A percentile compares a stretch with the other conserved stretches of the same genome.
Conservation (phyloP, 2,888 invertebrate species). For the Palloptera scutellata region DNA sequence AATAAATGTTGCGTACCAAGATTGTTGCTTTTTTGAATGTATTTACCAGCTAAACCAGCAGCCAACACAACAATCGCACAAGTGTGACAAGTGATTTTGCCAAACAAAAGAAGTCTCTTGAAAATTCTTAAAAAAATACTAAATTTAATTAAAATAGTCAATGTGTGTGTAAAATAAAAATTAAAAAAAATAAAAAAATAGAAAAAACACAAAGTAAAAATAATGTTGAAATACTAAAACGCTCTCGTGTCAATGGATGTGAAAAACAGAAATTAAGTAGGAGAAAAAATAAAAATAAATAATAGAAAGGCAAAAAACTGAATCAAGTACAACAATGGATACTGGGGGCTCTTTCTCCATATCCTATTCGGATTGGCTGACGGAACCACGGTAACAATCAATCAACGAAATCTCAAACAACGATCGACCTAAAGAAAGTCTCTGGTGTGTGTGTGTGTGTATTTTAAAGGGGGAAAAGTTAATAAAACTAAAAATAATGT, state of each 20-base stretch:
- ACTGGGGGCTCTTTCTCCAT: constrained; percentile 61
- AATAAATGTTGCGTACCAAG: too few relatives aligned
- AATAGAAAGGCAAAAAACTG: neutral
- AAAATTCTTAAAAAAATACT: too few relatives aligned
- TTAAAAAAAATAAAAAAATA: neutral
- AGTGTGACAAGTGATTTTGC: too few relatives aligned
- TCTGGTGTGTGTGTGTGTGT: constrained; percentile 32
- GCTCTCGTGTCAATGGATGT: too few relatives aligned
- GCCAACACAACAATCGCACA: too few relatives aligned
- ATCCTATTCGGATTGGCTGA: constrained; percentile 64
- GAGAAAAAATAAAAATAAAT: neutral
- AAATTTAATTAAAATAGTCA: too few relatives aligned
- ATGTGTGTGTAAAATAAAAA: neutral
- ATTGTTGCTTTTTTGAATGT: too few relatives aligned
- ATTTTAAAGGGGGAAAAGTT: neutral
- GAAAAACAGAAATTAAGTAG: neutral
- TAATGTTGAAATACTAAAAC: neutral
- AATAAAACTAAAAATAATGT: constrained; percentile 12
- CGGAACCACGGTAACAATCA: constrained; percentile 59
- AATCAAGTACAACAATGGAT: constrained; percentile 52
- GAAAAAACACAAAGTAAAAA: neutral
- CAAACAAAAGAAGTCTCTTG: too few relatives aligned
- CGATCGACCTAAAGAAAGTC: neutral
- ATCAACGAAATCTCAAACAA: neutral
- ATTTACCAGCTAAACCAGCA: too few relatives aligned